Evolutionary conservation across 2,113 vertebrate genomes (phyloP).

Genomic region (Tyto alba): DNA sequence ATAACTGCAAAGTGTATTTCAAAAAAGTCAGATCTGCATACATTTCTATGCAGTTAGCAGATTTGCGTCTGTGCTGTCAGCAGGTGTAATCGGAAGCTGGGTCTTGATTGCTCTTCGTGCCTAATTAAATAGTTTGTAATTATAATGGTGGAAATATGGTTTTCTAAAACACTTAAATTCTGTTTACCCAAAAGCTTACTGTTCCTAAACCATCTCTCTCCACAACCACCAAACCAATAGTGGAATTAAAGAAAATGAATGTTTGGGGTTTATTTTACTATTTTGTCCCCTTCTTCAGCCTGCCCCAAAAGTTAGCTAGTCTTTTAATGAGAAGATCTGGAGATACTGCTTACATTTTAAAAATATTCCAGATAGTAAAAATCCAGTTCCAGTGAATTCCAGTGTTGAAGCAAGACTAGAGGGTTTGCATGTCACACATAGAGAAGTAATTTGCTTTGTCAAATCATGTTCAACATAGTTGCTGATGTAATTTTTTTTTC

Average conservation of each 20-base stretch:
- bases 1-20: background rate
- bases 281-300: background rate
- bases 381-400: background rate
- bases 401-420: background rate
- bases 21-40: background rate
- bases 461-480: background rate
- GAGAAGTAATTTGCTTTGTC: background rate
- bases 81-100: constrained; percentile 57
- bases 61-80: constrained; percentile 24
- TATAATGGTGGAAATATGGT: constrained; percentile 49
- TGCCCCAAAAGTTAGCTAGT: background rate
- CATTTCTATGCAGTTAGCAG: background rate
- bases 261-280: background rate
- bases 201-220: background rate
- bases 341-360: background rate
- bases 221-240: background rate
- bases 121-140: constrained; percentile 64
- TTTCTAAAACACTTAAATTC: constrained; percentile 66
- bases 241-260: background rate
- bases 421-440: background rate
- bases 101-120: constrained; percentile 51
- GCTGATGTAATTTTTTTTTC: background rate
- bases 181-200: constrained; percentile 57
- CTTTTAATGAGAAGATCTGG: background rate
- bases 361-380: background rate